Conservation (phyloP, 2,797 vertebrate genomes). For the Takifugu rubripes region DNA sequence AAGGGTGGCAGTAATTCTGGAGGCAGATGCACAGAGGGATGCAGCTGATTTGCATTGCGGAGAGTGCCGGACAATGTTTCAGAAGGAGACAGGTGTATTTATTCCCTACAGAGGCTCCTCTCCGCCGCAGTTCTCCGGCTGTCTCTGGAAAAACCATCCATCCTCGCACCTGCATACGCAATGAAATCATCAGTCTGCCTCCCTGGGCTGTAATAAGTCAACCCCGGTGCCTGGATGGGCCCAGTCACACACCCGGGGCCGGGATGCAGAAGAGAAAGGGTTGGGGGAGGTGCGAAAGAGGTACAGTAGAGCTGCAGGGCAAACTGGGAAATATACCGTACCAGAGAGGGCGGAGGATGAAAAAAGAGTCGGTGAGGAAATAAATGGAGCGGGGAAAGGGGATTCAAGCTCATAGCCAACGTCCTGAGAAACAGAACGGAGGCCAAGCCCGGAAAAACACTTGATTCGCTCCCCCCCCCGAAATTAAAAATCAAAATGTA, state of each 20-base stretch:
- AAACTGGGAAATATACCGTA: slow-evolving; percentile 24
- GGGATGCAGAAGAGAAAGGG: slow-evolving; percentile 48
- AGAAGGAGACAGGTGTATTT: slow-evolving; percentile 77
- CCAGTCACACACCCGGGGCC: slow-evolving; percentile 42
- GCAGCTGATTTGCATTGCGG: slow-evolving; percentile 75
- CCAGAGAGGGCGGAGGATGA: neutral
- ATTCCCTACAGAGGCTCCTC: slow-evolving; percentile 70
- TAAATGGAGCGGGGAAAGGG: neutral
- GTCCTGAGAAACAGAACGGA: neutral
- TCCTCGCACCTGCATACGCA: slow-evolving; percentile 73
- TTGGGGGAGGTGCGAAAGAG: slow-evolving; percentile 33
- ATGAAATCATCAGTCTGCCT: slow-evolving; percentile 72
- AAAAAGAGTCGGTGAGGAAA: slow-evolving; percentile 18
- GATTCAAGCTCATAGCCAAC: neutral
- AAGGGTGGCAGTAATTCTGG: slow-evolving; percentile 20
- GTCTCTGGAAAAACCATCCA: slow-evolving; percentile 68
- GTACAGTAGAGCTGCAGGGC: slow-evolving; percentile 35
- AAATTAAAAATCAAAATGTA: no score
- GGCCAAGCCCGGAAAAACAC: no score
- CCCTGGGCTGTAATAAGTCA: slow-evolving; percentile 72
- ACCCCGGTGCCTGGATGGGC: slow-evolving; percentile 53
- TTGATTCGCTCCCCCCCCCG: no score
- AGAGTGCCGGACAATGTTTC: slow-evolving; percentile 70
- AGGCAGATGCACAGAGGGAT: neutral
- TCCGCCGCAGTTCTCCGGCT: slow-evolving; percentile 62